phyloP scores from a whole-genome alignment of 2,797 vertebrate species.

The Hypotaenidia okinawae region DNA sequence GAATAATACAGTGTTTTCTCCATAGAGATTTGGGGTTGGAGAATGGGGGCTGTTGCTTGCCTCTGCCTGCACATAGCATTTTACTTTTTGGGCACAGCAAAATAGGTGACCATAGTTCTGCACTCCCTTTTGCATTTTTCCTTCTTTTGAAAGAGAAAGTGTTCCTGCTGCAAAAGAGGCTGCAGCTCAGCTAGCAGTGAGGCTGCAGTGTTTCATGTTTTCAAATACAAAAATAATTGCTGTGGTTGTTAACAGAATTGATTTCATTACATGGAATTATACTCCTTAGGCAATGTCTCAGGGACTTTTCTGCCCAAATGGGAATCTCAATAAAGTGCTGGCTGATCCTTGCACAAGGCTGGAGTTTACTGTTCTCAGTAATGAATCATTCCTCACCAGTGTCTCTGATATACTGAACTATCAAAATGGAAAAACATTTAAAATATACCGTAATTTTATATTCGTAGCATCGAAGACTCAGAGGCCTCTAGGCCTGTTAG shows the following conservation, averaged over 20 bases:
- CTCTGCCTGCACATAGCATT: neutral
- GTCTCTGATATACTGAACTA: neutral
- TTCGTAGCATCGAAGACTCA: neutral
- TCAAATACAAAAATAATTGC: neutral
- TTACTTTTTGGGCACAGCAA: neutral
- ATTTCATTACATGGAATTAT: neutral
- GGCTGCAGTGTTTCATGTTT: neutral
- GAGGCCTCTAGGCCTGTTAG: neutral
- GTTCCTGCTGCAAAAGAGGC: neutral
- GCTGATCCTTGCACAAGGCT: neutral
- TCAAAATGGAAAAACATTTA: neutral
- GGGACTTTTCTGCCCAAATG: neutral
- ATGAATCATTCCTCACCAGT: neutral
- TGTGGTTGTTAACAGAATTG: neutral
- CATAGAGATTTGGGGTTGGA: neutral
- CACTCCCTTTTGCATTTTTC: neutral
- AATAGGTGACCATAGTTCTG: neutral
- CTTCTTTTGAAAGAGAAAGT: neutral
- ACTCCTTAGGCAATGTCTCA: neutral
- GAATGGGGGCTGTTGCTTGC: neutral
- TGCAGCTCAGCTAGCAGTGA: neutral
- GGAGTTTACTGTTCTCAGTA: neutral
- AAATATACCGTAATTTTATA: neutral
- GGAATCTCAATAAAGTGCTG: neutral
- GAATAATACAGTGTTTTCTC: conserved; percentile 50